phyloP scores from a whole-genome alignment of 2,888 invertebrate genomes.

The Thelaira solivaga region DNA sequence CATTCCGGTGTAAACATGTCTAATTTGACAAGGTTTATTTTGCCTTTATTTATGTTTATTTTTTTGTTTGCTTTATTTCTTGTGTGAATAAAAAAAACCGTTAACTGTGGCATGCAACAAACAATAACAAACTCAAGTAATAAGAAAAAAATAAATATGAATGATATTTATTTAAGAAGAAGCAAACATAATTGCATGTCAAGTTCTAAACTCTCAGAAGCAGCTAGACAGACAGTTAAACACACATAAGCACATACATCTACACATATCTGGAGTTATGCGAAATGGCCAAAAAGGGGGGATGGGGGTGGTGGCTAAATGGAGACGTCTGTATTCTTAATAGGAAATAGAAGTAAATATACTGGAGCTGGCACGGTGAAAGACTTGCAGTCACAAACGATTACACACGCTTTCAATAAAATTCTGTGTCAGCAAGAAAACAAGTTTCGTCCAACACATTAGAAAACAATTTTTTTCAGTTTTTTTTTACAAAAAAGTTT shows the following conservation, averaged over 20 bases:
- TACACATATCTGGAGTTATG: neutral
- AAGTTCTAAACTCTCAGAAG: slow-evolving; percentile 36
- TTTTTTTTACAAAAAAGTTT: no score
- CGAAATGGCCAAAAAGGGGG: neutral
- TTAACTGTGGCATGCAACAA: slow-evolving; percentile 56
- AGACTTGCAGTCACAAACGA: no score
- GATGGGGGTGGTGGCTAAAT: no score
- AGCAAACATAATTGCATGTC: slow-evolving; percentile 56
- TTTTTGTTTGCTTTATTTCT: no score
- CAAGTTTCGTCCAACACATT: no score
- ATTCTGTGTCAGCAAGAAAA: no score
- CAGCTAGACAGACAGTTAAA: slow-evolving; percentile 7
- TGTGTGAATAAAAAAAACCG: slow-evolving; percentile 32
- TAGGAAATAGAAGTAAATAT: no score
- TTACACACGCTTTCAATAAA: no score
- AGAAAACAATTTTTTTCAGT: no score
- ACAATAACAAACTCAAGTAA: neutral
- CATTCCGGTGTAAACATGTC: slow-evolving; percentile 26
- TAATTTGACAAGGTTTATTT: slow-evolving; percentile 14
- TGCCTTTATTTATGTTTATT: neutral
- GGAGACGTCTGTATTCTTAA: no score
- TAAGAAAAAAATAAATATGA: neutral
- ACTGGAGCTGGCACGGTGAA: no score
- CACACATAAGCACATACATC: neutral
- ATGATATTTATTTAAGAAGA: slow-evolving; percentile 12